Conservation (phyloP, 2,113 vertebrate genomes). For the Triplophysa siluroides region DNA sequence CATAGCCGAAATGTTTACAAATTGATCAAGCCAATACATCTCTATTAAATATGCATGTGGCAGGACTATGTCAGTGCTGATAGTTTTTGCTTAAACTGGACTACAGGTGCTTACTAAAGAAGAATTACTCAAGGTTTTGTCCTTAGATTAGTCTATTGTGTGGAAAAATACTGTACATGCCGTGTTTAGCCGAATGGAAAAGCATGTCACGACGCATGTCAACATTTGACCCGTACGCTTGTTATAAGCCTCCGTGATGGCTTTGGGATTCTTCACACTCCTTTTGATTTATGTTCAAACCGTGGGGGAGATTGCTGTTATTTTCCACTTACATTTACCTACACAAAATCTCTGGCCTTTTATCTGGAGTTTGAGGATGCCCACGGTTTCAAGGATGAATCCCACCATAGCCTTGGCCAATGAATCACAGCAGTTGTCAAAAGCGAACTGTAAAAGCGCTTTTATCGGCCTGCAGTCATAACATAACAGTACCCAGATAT, state of each 20-base stretch:
- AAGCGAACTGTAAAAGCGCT: conserved; percentile 3
- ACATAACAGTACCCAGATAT: conserved; percentile 2
- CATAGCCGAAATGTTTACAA: too few species aligned
- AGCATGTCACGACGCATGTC: background rate
- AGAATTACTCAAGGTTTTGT: too few species aligned
- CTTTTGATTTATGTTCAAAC: conserved; percentile 19
- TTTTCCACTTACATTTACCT: conserved; percentile 29
- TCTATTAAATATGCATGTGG: too few species aligned
- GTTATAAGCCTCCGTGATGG: background rate
- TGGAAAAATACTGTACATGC: too few species aligned
- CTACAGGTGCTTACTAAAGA: too few species aligned
- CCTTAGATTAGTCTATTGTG: too few species aligned
- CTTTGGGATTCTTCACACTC: background rate
- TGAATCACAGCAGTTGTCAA: conserved; percentile 33
- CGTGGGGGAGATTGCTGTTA: background rate
- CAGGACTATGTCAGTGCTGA: too few species aligned
- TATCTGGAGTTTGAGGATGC: conserved; percentile 3
- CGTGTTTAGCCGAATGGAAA: background rate
- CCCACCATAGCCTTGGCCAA: conserved; percentile 19
- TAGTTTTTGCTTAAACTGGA: too few species aligned
- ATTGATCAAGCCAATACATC: too few species aligned
- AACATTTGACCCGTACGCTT: conserved; percentile 31
- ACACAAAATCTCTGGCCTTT: conserved; percentile 29
- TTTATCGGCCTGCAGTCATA: conserved; percentile 32
- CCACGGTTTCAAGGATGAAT: background rate